A percentile compares a stretch with the other conserved stretches of the same genome.
Conservation (phyloP, 2,797 vertebrate species). For the Pogonophryne albipinna region DNA sequence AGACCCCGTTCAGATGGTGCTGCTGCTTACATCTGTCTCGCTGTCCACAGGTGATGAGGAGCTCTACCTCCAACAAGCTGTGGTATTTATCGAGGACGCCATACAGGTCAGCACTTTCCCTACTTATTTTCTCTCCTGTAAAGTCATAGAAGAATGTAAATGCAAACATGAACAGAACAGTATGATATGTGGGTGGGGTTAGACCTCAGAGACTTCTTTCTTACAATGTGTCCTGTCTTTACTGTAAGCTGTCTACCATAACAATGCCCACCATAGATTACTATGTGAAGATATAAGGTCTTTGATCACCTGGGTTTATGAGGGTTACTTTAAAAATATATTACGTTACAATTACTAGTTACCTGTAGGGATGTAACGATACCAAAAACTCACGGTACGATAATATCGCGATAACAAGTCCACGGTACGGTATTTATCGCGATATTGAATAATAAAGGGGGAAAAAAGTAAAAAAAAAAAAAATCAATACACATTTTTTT, state of each 20-base stretch:
- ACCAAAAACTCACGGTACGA: too few species aligned
- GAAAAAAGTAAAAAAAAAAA: too few species aligned
- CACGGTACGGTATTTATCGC: too few species aligned
- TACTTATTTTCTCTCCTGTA: not conserved
- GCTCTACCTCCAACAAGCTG: slow-evolving; percentile 90
- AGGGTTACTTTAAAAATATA: not conserved
- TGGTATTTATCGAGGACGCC: slow-evolving; percentile 96
- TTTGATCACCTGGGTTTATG: not conserved
- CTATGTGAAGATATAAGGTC: not conserved
- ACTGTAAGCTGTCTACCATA: not conserved
- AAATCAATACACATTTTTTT: too few species aligned
- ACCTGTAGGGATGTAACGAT: too few species aligned
- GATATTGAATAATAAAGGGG: too few species aligned
- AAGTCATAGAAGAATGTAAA: not conserved
- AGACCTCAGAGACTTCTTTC: not conserved
- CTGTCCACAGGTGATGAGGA: slow-evolving; percentile 68
- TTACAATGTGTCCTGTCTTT: not conserved
- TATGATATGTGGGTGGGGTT: not conserved
- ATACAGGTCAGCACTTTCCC: slow-evolving; percentile 84
- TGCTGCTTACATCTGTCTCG: not conserved
- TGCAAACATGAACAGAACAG: not conserved
- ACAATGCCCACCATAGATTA: too few species aligned
- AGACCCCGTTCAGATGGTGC: slow-evolving; percentile 3
- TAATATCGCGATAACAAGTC: too few species aligned
- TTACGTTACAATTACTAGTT: too few species aligned